Conservation (phyloP, 2,113 vertebrate species). For the Neodon shergylaensis region DNA sequence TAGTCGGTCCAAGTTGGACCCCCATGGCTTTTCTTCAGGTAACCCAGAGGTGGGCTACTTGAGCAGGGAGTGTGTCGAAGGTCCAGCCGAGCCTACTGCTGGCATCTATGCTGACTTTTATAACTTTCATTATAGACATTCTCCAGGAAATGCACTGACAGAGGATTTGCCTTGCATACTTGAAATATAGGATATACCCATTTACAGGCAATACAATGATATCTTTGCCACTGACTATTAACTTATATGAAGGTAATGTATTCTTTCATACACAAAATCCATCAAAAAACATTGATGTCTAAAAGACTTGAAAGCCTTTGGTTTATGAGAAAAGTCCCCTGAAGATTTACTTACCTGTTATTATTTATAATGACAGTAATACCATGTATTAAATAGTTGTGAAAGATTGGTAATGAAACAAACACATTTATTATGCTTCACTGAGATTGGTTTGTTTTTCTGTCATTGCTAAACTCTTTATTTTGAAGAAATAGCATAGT, state of each 20-base stretch:
- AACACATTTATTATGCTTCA: neutral
- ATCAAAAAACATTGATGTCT: conserved; percentile 51
- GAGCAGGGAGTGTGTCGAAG: neutral
- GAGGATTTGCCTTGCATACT: conserved; percentile 49
- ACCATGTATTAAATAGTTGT: conserved; percentile 24
- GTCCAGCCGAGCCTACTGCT: neutral
- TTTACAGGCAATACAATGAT: conserved; percentile 1
- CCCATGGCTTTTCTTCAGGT: neutral
- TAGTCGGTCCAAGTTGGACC: neutral
- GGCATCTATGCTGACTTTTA: neutral
- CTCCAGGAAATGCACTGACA: neutral
- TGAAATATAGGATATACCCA: neutral
- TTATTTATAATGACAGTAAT: conserved; percentile 38
- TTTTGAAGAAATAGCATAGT: conserved; percentile 41
- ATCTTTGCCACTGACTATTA: conserved; percentile 43
- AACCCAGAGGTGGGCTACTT: neutral
- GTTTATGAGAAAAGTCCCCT: neutral
- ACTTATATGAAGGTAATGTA: conserved; percentile 49
- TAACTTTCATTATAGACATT: conserved; percentile 21
- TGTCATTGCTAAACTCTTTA: conserved; percentile 34
- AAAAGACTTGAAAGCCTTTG: conserved; percentile 35
- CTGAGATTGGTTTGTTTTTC: neutral
- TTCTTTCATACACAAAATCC: neutral
- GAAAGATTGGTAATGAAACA: conserved; percentile 44
- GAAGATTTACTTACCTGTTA: neutral